Conservation (phyloP, 2,888 invertebrate genomes). For the Acleris laterana region DNA sequence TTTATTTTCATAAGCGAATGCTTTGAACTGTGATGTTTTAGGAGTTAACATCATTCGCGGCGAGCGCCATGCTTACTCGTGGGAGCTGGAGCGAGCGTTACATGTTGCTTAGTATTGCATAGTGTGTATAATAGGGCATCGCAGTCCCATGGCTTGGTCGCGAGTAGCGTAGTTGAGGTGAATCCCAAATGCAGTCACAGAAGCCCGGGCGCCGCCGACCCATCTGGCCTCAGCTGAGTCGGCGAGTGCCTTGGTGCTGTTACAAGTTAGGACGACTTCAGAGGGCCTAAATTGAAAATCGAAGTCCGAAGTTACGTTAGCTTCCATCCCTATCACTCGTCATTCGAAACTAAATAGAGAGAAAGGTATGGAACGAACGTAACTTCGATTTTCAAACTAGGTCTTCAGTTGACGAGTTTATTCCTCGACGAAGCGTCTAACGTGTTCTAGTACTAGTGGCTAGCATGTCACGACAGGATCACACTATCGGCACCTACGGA, state of each 20-base stretch:
- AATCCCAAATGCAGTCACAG: conserved; percentile 76
- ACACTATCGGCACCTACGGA: conserved; percentile 42
- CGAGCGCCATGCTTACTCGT: conserved; percentile 37
- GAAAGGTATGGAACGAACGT: too few relatives aligned
- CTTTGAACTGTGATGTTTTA: conserved; percentile 44
- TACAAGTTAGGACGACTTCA: conserved; percentile 41
- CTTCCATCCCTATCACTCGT: too few relatives aligned
- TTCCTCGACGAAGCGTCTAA: not conserved
- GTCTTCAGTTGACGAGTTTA: not conserved
- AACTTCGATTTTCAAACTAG: too few relatives aligned
- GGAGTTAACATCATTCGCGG: conserved; percentile 28
- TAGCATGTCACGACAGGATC: conserved; percentile 41
- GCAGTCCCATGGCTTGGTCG: conserved; percentile 61
- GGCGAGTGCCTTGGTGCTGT: conserved; percentile 52
- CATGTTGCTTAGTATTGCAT: conserved; percentile 72
- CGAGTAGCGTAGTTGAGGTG: conserved; percentile 65
- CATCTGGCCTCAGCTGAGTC: conserved; percentile 28
- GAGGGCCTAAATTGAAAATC: too few relatives aligned
- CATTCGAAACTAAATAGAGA: too few relatives aligned
- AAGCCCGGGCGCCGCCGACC: conserved; percentile 33
- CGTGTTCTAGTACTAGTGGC: conserved; percentile 12
- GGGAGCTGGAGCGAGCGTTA: conserved; percentile 47
- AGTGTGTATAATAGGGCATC: conserved; percentile 53
- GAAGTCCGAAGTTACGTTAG: too few relatives aligned
- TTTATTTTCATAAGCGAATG: conserved; percentile 48